Percentiles rank a stretch among this genome's conserved stretches.
These are phyloP conservation scores for Strigamia maritima DNA, from an alignment of 2,888 invertebrate genomes.

Conservation along the genomic window DNA sequence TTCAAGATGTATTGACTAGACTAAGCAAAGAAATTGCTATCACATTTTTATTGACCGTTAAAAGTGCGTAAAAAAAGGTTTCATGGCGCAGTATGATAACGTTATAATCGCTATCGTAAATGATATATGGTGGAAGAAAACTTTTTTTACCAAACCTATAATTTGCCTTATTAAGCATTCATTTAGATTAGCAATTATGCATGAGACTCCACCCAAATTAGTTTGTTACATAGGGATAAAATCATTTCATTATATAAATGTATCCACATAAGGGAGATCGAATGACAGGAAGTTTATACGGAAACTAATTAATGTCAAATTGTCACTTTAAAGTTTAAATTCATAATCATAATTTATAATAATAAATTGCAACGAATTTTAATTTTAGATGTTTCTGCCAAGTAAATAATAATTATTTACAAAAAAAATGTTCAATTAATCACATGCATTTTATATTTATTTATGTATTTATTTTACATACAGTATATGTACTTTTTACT, in stretches of 20 bases:
- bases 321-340: not conserved
- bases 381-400: not conserved
- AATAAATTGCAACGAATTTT: not conserved
- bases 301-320: constrained; percentile 6
- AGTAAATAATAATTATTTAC: not conserved
- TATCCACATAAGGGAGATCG: not conserved
- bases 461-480: too few species aligned
- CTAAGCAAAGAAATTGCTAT: not conserved
- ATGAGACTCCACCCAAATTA: constrained; percentile 20
- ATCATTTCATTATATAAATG: constrained; percentile 28
- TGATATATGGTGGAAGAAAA: not conserved
- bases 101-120: not conserved
- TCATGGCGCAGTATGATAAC: not conserved
- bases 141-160: not conserved
- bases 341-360: not conserved
- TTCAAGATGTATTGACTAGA: too few species aligned
- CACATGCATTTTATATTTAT: too few species aligned
- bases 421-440: not conserved
- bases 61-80: not conserved
- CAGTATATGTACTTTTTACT: too few species aligned
- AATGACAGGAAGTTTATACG: not conserved
- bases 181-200: constrained; percentile 11
- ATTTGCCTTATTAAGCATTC: constrained; percentile 8
- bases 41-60: not conserved
- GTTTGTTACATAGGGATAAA: constrained; percentile 12